A percentile compares a stretch with the other conserved stretches of the same genome.
phyloP scores from a whole-genome alignment of 2,888 invertebrate genomes.

The Aromia moschata region DNA sequence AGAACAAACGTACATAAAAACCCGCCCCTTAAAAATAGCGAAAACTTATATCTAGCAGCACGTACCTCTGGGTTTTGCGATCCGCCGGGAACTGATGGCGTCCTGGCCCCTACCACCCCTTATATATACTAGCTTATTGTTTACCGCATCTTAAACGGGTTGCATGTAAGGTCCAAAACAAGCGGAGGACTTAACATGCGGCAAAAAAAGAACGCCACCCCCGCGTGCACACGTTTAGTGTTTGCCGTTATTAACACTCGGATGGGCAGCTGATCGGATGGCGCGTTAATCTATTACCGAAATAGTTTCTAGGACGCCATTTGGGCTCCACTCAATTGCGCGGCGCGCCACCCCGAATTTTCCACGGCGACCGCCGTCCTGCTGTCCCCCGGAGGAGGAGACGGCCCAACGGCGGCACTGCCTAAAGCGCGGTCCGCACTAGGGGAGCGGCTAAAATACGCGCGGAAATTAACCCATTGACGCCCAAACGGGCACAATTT shows the following conservation, averaged over 20 bases:
- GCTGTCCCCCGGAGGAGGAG: no score
- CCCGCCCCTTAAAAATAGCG: no score
- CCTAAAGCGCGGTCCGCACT: no score
- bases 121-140: slow-evolving; percentile 18
- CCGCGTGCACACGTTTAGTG: slow-evolving; percentile 17
- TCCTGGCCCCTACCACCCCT: background rate
- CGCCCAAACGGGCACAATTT: no score
- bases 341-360: background rate
- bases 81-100: background rate
- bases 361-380: no score
- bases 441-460: no score
- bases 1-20: no score
- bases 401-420: no score
- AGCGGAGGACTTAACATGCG: slow-evolving; percentile 5
- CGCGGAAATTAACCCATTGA: no score
- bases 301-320: slow-evolving; percentile 1
- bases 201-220: slow-evolving; percentile 14
- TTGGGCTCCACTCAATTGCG: background rate
- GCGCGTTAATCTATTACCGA: slow-evolving; percentile 7
- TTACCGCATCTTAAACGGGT: slow-evolving; percentile 13
- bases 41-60: no score
- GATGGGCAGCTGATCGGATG: slow-evolving; percentile 6
- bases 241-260: slow-evolving; percentile 9
- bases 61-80: slow-evolving; percentile 8
- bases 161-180: slow-evolving; percentile 16